Conservation (phyloP, 2,888 invertebrate species). For the Lucinisca nassula region DNA sequence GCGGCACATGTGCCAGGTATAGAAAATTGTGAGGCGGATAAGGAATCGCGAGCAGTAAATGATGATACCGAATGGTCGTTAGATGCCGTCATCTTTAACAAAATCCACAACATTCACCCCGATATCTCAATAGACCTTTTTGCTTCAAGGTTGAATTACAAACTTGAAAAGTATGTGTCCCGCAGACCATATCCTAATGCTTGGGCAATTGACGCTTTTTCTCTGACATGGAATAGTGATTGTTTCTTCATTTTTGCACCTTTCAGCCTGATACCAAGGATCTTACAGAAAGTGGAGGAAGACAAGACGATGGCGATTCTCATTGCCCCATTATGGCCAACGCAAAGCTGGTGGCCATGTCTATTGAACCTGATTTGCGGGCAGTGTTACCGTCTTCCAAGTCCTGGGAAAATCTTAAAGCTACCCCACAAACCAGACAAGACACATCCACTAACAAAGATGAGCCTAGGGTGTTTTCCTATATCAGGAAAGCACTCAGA, state of each 20-base stretch:
- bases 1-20: constrained; percentile 5
- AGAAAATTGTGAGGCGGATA: constrained; percentile 22
- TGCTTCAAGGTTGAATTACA: constrained; percentile 22
- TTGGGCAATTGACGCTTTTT: constrained; percentile 29
- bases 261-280: constrained; percentile 56
- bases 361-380: constrained; percentile 15
- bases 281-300: constrained; percentile 52
- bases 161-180: constrained; percentile 16
- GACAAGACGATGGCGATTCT: constrained; percentile 38
- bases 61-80: background rate
- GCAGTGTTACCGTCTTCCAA: background rate
- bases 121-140: constrained; percentile 22
- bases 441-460: background rate
- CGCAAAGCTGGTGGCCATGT: constrained; percentile 57
- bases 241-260: constrained; percentile 52
- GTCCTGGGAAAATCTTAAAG: background rate
- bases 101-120: background rate
- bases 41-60: constrained; percentile 18
- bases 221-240: background rate
- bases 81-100: background rate
- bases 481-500: background rate
- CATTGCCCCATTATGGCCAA: constrained; percentile 57
- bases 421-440: background rate
- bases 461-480: background rate
- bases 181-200: constrained; percentile 3